Base-by-base conservation (phyloP, 1,140 invertebrate genomes). In the Mya arenaria region DNA sequence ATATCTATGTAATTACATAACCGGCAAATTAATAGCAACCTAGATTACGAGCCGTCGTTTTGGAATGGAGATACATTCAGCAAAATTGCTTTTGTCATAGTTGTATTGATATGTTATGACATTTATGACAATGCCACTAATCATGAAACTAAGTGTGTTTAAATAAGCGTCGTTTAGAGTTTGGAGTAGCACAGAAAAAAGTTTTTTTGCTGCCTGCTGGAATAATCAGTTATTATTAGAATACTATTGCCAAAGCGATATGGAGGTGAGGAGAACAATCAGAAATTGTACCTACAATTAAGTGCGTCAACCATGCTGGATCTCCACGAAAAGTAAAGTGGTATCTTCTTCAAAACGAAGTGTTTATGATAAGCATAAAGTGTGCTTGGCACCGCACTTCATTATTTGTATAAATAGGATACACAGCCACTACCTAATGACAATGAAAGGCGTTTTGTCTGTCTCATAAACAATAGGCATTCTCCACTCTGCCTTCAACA, bases 331-430 rank as follows among this genome's bases (percentile, higher is more conserved):
- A 48, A 62, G 85, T 32, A 85, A 84, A 28, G 80, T 89, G 30
- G 85, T 92, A 37, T 88, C 90, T 62, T 73, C 87, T 3, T 89
- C 90, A 8, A 91, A 89, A 83, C 72, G 89, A 52, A 84, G 87
- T 15, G 90, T 89, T 25, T 83, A 93, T 8, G 92, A 92, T 79
- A 91, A 90, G 19, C 93, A 93, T 85, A 82, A 93, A 3, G 86
- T 91, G 4, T 93, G 93, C 84, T 91, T 93, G 85, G 92, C 91
- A 13, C 93, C 93, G 0, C 94, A 94, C 77, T 93, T 94, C 52
- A 84, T 87, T 2, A 82, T 91, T 6, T 89, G 87, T 25, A 69
- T 91, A 4, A 85, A 94, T 41, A 81, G 91, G 34, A 92, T 94
- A 55, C 94, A 93, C 85, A 92, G 90, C 52, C 86, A 94, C 83